phyloP scores from a whole-genome alignment of 2,797 vertebrate species.

The Geotrypetes seraphini region DNA sequence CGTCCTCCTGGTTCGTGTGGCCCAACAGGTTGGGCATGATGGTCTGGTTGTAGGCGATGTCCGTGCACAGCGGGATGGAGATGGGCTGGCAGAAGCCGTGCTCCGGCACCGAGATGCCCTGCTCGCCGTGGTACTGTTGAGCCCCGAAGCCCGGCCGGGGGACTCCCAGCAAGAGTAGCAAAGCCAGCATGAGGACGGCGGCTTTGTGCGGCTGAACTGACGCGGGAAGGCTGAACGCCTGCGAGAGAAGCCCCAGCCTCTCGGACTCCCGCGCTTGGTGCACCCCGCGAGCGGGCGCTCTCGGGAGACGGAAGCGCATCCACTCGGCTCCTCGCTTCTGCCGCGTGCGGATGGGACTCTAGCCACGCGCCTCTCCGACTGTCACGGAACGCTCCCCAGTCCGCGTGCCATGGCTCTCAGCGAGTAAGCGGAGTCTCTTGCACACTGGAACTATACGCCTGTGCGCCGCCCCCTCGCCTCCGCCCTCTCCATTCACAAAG shows the following conservation, averaged over 20 bases:
- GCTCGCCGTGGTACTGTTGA: constrained; percentile 67
- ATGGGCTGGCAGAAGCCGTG: constrained; percentile 91
- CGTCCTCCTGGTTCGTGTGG: constrained; percentile 77
- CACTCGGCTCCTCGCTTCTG: neutral
- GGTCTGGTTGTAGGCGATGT: constrained; percentile 83
- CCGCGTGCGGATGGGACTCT: too few species aligned
- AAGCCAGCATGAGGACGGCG: constrained; percentile 27
- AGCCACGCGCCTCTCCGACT: too few species aligned
- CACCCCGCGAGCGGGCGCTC: neutral
- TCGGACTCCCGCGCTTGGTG: neutral
- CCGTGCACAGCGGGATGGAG: constrained; percentile 75
- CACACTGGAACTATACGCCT: too few species aligned
- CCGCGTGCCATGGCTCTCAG: too few species aligned
- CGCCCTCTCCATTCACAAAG: too few species aligned
- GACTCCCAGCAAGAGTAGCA: constrained; percentile 22
- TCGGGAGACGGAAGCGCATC: neutral
- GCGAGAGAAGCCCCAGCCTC: neutral
- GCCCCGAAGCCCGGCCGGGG: constrained; percentile 20
- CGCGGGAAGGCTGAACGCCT: neutral
- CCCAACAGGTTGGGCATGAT: constrained; percentile 83
- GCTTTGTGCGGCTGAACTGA: too few species aligned
- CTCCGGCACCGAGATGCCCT: constrained; percentile 79
- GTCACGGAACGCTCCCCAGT: too few species aligned
- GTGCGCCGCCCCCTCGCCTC: too few species aligned
- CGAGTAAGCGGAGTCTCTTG: too few species aligned